Evolutionary conservation across 1,140 invertebrate species (phyloP), one percentile per base, ranked within the genome.

Genomic region (Epicauta chinensis): DNA sequence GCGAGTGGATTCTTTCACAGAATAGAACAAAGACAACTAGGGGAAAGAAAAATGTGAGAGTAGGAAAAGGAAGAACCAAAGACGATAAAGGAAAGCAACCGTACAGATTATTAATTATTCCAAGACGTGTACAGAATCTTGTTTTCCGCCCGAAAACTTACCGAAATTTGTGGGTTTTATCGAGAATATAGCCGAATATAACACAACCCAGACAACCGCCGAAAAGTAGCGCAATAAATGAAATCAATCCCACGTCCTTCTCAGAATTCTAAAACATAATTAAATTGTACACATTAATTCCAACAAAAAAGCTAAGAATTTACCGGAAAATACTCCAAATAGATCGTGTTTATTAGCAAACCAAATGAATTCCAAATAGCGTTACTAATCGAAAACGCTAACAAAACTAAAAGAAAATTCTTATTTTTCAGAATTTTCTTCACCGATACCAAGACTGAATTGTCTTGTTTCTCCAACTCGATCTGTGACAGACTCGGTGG

Each of bases 401-500:
- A 12, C 12, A 61, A 23, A n/a, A 66, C 31, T 4, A 60, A 47
- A 40, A 60, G 49, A 30, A 51, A 64, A 48, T 66, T 55, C 16
- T 35, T 55, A 30, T 66, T 61, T 36, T 54, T 61, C 2, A 51
- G 5, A 2, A 64, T 53, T 14, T 62, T 62, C 13, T 64, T 53
- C 4, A 45, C 56, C 10, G 57, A 12, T n/a, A n/a, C 23, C 23
- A 23, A 23, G 4, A 23, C 23, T 5, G 23, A 23, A 23, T 23
- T 23, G 4, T 23, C 23, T 5, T 23, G 23, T 5, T 23, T 23
- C 4, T 23, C 7, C 7, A 23, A 23, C 4, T 23, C 4, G 2
- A 61, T 29, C 48, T 70, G 68, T 1, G 64, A 63, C 31, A 66
- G 56, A 65, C 75, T 81, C 2, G 83, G 82, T 9, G 83, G 81